These are phyloP conservation scores for Ostrea edulis DNA, from an alignment of 1,140 invertebrate species.

Conservation along the genomic window DNA sequence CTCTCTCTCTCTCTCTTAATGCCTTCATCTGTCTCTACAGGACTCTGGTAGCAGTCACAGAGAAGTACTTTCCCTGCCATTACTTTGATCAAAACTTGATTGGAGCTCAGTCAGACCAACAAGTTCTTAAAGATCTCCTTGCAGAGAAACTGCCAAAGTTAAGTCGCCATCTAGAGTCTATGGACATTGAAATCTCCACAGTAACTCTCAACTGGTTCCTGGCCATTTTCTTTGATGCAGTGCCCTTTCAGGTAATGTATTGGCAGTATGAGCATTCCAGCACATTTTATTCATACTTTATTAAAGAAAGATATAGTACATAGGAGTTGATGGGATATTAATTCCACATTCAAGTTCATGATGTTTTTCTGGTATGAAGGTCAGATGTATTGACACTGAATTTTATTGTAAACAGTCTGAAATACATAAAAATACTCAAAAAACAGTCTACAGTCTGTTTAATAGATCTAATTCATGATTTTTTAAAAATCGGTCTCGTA, in stretches of 20 bases:
- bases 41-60: constrained; percentile 81
- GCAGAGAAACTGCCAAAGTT: constrained; percentile 79
- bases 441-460: too few species aligned
- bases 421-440: too few species aligned
- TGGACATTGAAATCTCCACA: constrained; percentile 81
- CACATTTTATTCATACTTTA: neutral
- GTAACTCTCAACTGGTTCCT: constrained; percentile 83
- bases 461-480: too few species aligned
- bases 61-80: constrained; percentile 79
- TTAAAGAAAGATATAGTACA: neutral
- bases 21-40: constrained; percentile 52
- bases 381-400: neutral
- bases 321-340: neutral
- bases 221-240: constrained; percentile 82
- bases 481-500: too few species aligned
- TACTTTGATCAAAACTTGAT: constrained; percentile 82
- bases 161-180: constrained; percentile 78
- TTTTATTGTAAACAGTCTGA: too few species aligned
- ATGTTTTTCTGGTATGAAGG: neutral
- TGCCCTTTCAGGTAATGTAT: constrained; percentile 80
- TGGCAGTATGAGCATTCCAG: neutral
- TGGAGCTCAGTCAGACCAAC: constrained; percentile 82
- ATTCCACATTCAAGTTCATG: neutral
- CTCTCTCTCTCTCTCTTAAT: neutral
- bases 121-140: constrained; percentile 80